A percentile compares a stretch with the other conserved stretches of the same genome.
phyloP scores from a whole-genome alignment of 2,113 vertebrate species.

The Meleagris gallopavo region DNA sequence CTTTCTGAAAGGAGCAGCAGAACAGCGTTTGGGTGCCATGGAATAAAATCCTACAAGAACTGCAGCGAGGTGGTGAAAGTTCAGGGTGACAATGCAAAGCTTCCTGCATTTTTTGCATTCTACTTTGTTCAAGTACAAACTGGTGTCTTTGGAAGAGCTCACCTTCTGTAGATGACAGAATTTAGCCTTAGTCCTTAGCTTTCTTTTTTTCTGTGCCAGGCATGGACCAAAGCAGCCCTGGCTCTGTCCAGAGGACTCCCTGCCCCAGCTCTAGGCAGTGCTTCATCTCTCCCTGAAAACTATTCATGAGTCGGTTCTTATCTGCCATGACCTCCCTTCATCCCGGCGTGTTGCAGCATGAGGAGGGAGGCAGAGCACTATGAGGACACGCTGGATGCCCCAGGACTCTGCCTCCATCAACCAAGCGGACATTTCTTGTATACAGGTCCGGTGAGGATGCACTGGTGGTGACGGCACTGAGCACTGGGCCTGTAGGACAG shows the following conservation, averaged over 20 bases:
- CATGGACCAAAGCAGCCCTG: not conserved
- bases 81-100: not conserved
- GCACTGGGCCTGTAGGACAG: not conserved
- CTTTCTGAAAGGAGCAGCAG: not conserved
- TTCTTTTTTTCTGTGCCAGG: not conserved
- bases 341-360: not conserved
- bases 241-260: not conserved
- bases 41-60: not conserved
- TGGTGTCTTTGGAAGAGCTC: not conserved
- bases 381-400: not conserved
- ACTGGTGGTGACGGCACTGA: rapidly evolving
- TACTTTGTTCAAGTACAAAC: not conserved
- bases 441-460: not conserved
- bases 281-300: not conserved
- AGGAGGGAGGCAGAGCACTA: not conserved
- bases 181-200: not conserved
- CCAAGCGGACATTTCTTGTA: not conserved
- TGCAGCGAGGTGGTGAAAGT: not conserved
- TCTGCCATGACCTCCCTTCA: not conserved
- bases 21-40: not conserved
- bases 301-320: not conserved
- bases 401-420: not conserved
- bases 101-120: not conserved
- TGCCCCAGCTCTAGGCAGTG: not conserved
- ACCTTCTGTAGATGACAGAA: not conserved